Percentiles rank a stretch among this genome's conserved stretches.
phyloP scores from a whole-genome alignment of 2,113 vertebrate genomes.

The Formicarius rufipectus region DNA sequence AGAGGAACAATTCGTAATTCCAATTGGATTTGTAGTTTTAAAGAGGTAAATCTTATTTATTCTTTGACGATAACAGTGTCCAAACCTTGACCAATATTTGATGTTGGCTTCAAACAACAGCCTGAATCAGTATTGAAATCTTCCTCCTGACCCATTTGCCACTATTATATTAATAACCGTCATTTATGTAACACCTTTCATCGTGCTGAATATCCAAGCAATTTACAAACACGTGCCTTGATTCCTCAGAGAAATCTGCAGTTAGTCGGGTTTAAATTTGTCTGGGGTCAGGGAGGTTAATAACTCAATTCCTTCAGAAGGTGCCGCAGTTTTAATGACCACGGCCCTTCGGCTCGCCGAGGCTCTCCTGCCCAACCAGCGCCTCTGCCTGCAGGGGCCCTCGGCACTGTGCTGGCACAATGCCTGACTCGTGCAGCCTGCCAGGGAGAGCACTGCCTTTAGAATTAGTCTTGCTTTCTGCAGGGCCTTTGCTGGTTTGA shows the following conservation, averaged over 20 bases:
- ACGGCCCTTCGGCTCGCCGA: background rate
- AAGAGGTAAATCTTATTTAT: background rate
- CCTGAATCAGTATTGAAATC: background rate
- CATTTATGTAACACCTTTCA: conserved; percentile 35
- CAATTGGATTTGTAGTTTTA: background rate
- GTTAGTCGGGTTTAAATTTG: conserved; percentile 42
- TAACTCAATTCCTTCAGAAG: conserved; percentile 41
- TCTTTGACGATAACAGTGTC: background rate
- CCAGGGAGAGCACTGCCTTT: background rate
- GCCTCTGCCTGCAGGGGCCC: background rate
- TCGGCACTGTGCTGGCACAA: background rate
- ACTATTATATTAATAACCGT: conserved; percentile 46
- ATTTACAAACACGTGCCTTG: conserved; percentile 51
- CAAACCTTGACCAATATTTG: background rate
- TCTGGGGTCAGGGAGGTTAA: conserved; percentile 17
- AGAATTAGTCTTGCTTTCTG: background rate
- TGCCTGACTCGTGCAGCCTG: fast-evolving
- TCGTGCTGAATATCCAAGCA: conserved; percentile 2
- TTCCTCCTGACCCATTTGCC: conserved; percentile 24
- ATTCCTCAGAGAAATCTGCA: conserved; percentile 41
- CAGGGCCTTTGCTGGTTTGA: background rate
- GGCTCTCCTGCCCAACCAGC: background rate
- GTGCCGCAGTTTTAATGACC: conserved; percentile 22
- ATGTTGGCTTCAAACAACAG: background rate
- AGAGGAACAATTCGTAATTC: background rate